Evolutionary conservation across 2,113 vertebrate species (phyloP).

Genomic region (Phyllopteryx taeniolatus): DNA sequence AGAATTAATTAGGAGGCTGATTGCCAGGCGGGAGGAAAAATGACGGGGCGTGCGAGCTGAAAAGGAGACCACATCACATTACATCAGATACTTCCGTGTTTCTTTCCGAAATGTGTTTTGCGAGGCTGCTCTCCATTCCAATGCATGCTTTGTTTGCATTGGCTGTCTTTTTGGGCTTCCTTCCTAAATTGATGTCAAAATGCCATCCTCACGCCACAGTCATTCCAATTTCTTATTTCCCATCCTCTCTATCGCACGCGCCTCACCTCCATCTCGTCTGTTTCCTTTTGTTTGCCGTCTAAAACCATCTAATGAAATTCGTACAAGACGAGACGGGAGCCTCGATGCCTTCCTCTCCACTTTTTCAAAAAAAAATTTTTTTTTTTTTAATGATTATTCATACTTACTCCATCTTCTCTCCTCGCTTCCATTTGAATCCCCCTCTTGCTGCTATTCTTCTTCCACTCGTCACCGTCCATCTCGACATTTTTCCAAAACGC

Average conservation of each 20-base stretch:
- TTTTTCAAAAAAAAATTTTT: too few relatives aligned
- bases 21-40: constrained; percentile 38
- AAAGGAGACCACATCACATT: constrained; percentile 36
- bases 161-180: constrained; percentile 21
- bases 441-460: neutral
- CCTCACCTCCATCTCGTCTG: neutral
- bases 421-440: constrained; percentile 2
- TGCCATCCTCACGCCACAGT: constrained; percentile 47
- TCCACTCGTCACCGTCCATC: constrained; percentile 3
- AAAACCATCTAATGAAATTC: constrained; percentile 54
- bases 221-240: constrained; percentile 45
- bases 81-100: constrained; percentile 29
- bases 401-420: constrained; percentile 21
- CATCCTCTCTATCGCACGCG: neutral
- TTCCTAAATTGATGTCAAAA: constrained; percentile 57
- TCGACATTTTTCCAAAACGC: constrained; percentile 1
- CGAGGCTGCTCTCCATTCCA: neutral
- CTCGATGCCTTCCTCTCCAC: constrained; percentile 10
- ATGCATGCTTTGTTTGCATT: constrained; percentile 24
- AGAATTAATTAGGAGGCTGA: constrained; percentile 60
- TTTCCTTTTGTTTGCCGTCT: constrained; percentile 40
- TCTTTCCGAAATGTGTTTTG: constrained; percentile 10
- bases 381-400: constrained; percentile 22
- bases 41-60: neutral
- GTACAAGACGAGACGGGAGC: constrained; percentile 38